Base-by-base conservation (phyloP, 92 coral and sea anemone genomes). In the Porites rus region DNA sequence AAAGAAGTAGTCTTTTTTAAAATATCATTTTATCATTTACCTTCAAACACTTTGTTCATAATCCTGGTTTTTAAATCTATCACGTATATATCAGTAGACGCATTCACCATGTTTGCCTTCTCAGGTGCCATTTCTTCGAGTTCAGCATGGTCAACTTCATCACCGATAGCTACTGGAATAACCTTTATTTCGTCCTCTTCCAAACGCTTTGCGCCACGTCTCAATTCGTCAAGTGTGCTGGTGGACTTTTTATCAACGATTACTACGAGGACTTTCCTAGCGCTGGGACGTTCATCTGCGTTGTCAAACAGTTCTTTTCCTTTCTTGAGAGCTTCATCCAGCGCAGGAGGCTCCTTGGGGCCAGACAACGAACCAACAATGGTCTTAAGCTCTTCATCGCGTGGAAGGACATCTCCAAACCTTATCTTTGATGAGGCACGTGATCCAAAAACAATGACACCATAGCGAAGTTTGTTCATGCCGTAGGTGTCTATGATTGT, bases 261-360 rank as follows among this genome's bases (percentile, higher is more conserved):
- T 10, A 97, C 81, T 17, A 93, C 97, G 31, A 97, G 87, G 14
- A 92, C 92, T 77, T 92, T 95, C 60, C 89, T 86, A 12, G 98
- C 98, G 66, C 81, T 89, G 12, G 97, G 92, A 61, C 99, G 88
- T 58, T 90, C 94, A 46, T 83, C 88, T 17, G 80, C 67, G 22
- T 65, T 21, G 22, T 88, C 83, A 64, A 95, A 95, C 69, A 88
- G 64, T 60, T 85, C 85, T 78, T 88, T 84, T 5, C 92, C 91
- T 19, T 85, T 76, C 75, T 67, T 83, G 54, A 95, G 66, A 59
- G 89, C 92, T 22, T 85, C 84, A 71, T 88, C 90, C 46, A 95
- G 85, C 56, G 84, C 85, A 24, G 91, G 92, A n/a, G 76, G 82
- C 17, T 90, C 84, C 9, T 69, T 73, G 9, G 61, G 9, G 28